Percentiles rank a stretch among this genome's conserved stretches.
Conservation (phyloP, 2,888 invertebrate genomes). For the Abrostola tripartita region DNA sequence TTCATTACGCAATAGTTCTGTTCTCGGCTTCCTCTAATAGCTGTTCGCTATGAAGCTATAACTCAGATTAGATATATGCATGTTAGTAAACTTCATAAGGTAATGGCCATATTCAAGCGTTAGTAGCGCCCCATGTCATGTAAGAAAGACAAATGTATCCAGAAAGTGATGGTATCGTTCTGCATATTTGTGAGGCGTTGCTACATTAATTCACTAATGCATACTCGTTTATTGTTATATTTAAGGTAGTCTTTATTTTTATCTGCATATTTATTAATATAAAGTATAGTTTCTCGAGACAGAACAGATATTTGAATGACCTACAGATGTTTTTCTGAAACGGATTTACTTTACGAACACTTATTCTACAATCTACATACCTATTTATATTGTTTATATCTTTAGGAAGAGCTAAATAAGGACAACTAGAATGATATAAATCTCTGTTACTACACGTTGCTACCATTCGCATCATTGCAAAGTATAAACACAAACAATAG, state of each 20-base stretch:
- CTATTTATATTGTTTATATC: too few species aligned
- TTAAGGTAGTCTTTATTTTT: too few species aligned
- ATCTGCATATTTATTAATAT: too few species aligned
- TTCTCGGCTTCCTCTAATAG: constrained; percentile 18
- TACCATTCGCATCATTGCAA: not conserved
- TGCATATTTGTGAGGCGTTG: constrained; percentile 3
- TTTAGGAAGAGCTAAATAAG: too few species aligned
- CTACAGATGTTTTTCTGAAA: too few species aligned
- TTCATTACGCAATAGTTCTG: constrained; percentile 34
- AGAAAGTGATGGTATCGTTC: constrained; percentile 7
- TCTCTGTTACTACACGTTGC: constrained; percentile 3
- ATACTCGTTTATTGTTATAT: too few species aligned
- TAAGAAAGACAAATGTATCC: constrained; percentile 18
- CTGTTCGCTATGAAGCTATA: constrained; percentile 25
- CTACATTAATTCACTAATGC: too few species aligned
- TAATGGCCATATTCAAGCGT: constrained; percentile 27
- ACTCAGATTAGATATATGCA: constrained; percentile 36
- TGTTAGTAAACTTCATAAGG: constrained; percentile 34
- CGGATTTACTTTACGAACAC: too few species aligned
- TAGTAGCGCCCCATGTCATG: constrained; percentile 22
- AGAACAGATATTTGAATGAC: too few species aligned
- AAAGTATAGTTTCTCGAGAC: too few species aligned
- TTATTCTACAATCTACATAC: too few species aligned
- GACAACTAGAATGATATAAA: not conserved
- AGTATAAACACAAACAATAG: constrained; percentile 30